These are phyloP conservation scores for Napeogenes sylphis DNA, from an alignment of 2,888 invertebrate species.

Conservation along the genomic window DNA sequence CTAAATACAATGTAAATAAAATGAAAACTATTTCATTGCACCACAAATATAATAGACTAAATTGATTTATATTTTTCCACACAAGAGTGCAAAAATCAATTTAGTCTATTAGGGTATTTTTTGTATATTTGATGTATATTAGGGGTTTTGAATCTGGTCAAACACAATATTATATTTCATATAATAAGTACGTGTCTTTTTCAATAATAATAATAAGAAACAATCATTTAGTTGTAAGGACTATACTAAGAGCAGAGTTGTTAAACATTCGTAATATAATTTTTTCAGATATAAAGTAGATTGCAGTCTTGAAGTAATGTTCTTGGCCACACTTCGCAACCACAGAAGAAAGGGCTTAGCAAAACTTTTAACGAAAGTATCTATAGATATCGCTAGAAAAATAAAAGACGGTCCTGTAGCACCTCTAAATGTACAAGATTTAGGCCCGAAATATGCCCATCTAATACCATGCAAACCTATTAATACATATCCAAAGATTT, in stretches of 20 bases:
- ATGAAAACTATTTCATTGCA: background rate
- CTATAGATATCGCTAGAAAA: slow-evolving; percentile 53
- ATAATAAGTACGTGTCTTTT: background rate
- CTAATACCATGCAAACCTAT: slow-evolving; percentile 50
- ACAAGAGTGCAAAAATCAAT: too few relatives aligned
- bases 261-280: background rate
- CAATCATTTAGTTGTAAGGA: background rate
- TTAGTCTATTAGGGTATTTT: too few relatives aligned
- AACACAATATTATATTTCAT: too few relatives aligned
- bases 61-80: too few relatives aligned
- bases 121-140: too few relatives aligned
- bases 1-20: background rate
- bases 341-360: slow-evolving; percentile 76
- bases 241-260: background rate
- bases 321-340: slow-evolving; percentile 76
- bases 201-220: background rate
- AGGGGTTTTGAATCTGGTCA: too few relatives aligned
- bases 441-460: slow-evolving; percentile 57
- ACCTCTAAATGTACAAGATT: slow-evolving; percentile 51
- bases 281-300: slow-evolving; percentile 72
- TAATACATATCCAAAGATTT: slow-evolving; percentile 64
- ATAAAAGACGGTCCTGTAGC: slow-evolving; percentile 55
- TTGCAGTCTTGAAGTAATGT: slow-evolving; percentile 84
- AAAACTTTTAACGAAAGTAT: slow-evolving; percentile 67
- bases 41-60: background rate